Conservation (phyloP, 1,140 invertebrate genomes). For the Lethrus apterus region DNA sequence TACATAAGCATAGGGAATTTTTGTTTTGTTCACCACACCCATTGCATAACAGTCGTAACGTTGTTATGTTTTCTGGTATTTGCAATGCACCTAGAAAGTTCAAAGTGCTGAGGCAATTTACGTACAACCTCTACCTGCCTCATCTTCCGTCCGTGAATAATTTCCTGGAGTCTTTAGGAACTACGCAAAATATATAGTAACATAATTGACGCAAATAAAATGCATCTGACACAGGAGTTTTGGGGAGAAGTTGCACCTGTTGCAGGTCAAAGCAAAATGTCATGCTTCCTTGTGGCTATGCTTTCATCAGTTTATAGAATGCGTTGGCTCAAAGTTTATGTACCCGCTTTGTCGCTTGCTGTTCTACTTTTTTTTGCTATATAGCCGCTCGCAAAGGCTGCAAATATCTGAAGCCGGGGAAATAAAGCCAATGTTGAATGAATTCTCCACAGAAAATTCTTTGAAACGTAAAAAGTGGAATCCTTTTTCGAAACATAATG, state of each 20-base stretch:
- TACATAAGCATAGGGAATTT: constrained; percentile 3
- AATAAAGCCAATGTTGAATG: constrained; percentile 16
- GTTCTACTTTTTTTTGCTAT: constrained; percentile 5
- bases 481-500: constrained; percentile 13
- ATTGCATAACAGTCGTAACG: too few relatives aligned
- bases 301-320: constrained; percentile 12
- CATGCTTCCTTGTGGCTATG: constrained; percentile 12
- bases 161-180: constrained; percentile 6
- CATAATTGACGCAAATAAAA: constrained; percentile 19
- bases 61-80: too few relatives aligned
- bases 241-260: constrained; percentile 24
- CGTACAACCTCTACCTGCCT: too few relatives aligned
- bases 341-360: constrained; percentile 4
- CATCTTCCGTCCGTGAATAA: too few relatives aligned
- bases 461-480: too few relatives aligned
- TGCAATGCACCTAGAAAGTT: too few relatives aligned
- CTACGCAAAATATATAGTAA: constrained; percentile 9
- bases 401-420: constrained; percentile 16
- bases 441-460: constrained; percentile 12
- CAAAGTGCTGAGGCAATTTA: too few relatives aligned
- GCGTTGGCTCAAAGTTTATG: constrained; percentile 13
- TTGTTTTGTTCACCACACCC: too few relatives aligned
- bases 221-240: constrained; percentile 23
- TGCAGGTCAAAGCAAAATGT: constrained; percentile 25
- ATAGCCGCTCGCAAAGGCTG: constrained; percentile 3